These are phyloP conservation scores for Urosaurus nigricauda DNA, from an alignment of 2,797 vertebrate species.

Conservation along the genomic window DNA sequence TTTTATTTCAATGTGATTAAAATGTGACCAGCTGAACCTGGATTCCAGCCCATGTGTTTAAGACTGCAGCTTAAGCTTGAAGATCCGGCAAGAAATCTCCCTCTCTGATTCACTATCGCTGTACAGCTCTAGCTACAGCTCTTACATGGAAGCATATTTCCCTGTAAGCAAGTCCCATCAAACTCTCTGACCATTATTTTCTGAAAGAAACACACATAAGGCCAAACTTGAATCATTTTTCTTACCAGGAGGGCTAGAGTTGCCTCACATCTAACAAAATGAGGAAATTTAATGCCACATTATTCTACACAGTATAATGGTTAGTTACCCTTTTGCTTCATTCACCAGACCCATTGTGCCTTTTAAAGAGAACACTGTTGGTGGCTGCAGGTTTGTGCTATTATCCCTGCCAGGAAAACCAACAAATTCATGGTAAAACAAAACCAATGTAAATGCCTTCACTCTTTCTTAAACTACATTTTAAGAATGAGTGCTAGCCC, in stretches of 20 bases:
- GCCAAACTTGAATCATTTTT: background rate
- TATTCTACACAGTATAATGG: too few species aligned
- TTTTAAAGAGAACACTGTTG: background rate
- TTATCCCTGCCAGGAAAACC: constrained; percentile 16
- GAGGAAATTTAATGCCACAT: too few species aligned
- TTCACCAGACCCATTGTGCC: background rate
- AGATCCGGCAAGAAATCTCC: background rate
- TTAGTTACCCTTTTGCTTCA: background rate
- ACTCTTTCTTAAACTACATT: background rate
- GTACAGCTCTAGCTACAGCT: too few species aligned
- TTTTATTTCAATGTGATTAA: background rate
- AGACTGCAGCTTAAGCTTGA: background rate
- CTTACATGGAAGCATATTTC: background rate
- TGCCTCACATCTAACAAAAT: background rate
- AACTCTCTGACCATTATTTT: background rate
- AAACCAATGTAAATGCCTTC: background rate
- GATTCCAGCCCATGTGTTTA: background rate
- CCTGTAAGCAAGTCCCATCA: background rate
- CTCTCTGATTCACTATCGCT: background rate
- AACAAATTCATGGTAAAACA: constrained; percentile 41
- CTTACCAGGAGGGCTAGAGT: background rate
- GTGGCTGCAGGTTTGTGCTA: background rate
- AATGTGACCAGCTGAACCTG: background rate
- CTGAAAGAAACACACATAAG: background rate
- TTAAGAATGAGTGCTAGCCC: background rate